Conservation (phyloP, 2,888 invertebrate genomes). For the Omphaloscelis lunosa region DNA sequence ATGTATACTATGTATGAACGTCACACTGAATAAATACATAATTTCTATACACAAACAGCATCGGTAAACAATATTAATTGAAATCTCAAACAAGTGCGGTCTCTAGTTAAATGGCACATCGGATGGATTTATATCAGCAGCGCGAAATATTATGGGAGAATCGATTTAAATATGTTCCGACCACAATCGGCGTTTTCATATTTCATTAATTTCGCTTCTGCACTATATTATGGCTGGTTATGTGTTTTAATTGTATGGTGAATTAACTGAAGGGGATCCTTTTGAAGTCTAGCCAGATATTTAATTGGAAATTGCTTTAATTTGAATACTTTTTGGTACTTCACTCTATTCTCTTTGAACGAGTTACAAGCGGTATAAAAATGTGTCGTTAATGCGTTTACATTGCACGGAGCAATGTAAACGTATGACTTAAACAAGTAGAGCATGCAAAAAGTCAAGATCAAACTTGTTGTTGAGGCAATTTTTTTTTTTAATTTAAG, state of each 20-base stretch:
- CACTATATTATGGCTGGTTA: background rate
- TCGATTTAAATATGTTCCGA: slow-evolving; percentile 62
- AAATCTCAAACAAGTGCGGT: slow-evolving; percentile 66
- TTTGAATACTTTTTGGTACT: slow-evolving; percentile 12
- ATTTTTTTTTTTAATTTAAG: background rate
- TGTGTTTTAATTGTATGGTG: slow-evolving; percentile 31
- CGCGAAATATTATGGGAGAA: slow-evolving; percentile 49
- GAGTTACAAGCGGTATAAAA: background rate
- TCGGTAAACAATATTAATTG: slow-evolving; percentile 63
- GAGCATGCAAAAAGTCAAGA: too few relatives aligned
- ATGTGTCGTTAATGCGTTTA: background rate
- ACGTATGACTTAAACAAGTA: background rate
- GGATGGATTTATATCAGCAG: slow-evolving; percentile 43
- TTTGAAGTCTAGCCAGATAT: slow-evolving; percentile 25
- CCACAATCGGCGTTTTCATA: slow-evolving; percentile 58
- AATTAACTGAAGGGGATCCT: slow-evolving; percentile 18
- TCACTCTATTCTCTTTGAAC: slow-evolving; percentile 20
- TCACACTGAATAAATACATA: slow-evolving; percentile 27
- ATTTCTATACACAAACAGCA: slow-evolving; percentile 43
- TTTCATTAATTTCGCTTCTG: slow-evolving; percentile 55
- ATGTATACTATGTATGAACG: background rate
- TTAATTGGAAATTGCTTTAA: slow-evolving; percentile 14
- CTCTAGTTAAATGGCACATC: slow-evolving; percentile 50
- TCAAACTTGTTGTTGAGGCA: background rate
- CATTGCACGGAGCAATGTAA: too few relatives aligned